Base-by-base conservation (phyloP, 2,113 vertebrate species). In the Theropithecus gelada region DNA sequence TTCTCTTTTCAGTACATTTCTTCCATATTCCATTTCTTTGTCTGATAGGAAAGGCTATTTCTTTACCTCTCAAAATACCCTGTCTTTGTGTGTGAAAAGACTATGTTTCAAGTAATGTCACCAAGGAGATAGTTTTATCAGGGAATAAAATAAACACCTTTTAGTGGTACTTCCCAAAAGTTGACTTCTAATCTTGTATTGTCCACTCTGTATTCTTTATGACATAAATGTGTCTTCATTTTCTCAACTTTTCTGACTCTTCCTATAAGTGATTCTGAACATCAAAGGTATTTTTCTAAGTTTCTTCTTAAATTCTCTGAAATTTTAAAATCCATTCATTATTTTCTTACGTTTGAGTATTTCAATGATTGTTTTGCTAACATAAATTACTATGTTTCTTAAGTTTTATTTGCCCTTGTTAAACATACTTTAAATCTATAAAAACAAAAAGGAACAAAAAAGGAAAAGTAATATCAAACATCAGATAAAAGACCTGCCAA, bases 371-470 rank as follows among this genome's bases (percentile, higher is more conserved):
- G 85, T 89, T 96, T 90, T 73, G 25, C 76, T 68, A 80, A 68
- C 23, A 48, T 55, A 83, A 95, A 35, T 92, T 76, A 73, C 43
- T 68, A 68, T 66, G 3, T 48, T 91, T 92, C 50, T 87, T 61
- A 79, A 64, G 35, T 79, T 91, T 89, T 72, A 91, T 91, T 87
- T 96, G 25, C 30, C 45, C 76, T 83, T 93, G 35, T 83, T 90
- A 89, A 93, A 59, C 20, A 61, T 45, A 91, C 79, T 52, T 73
- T 8, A 78, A 82, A 86, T 61, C 43, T 89, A 35, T 96, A 43
- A 64, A 92, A 40, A 87, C 6, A 82, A 81, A 89, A 82, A 76
- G 1, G 25, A 82, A 25, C 25, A 72, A 82, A 94, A 43, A 80
- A 88, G 23, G 40, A 92, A 86, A 85, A 12, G 8, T 23, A 35